A percentile compares a stretch with the other conserved stretches of the same genome.
Evolutionary conservation across 2,888 invertebrate genomes (phyloP).

Genomic region (Lithophane semibrunnea): DNA sequence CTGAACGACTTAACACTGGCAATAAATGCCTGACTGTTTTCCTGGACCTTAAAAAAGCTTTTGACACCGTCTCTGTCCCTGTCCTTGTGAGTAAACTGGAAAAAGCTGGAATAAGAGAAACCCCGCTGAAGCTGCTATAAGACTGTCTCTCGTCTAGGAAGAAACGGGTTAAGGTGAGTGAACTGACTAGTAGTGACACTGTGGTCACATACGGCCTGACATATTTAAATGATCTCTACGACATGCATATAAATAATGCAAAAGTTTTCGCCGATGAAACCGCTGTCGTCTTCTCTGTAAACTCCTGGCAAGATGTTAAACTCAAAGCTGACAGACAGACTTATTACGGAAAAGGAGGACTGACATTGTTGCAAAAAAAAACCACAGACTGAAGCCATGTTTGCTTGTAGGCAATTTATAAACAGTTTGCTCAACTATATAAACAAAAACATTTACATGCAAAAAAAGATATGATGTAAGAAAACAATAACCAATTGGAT

Average conservation of each 20-base stretch:
- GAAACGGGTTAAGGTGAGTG: background rate
- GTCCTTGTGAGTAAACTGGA: background rate
- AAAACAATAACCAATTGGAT: background rate
- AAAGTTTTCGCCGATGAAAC: background rate
- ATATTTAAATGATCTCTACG: background rate
- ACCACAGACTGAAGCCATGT: background rate
- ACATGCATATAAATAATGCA: background rate
- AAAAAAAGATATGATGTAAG: background rate
- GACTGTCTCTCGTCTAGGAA: background rate
- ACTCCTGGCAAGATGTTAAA: background rate
- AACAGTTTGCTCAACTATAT: background rate
- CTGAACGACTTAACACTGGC: background rate
- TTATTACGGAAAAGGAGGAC: background rate
- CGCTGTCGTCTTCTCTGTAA: background rate
- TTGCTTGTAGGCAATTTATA: background rate
- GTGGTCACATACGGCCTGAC: background rate
- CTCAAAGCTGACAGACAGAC: background rate
- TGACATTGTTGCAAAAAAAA: background rate
- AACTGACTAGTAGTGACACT: background rate
- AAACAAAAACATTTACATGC: background rate
- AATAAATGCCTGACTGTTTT: background rate
- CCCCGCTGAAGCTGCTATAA: background rate
- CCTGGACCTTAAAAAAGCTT: background rate
- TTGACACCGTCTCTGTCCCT: background rate
- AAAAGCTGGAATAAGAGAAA: background rate